phyloP scores from a whole-genome alignment of 2,888 invertebrate species.

The Chromoteleia sp. region DNA sequence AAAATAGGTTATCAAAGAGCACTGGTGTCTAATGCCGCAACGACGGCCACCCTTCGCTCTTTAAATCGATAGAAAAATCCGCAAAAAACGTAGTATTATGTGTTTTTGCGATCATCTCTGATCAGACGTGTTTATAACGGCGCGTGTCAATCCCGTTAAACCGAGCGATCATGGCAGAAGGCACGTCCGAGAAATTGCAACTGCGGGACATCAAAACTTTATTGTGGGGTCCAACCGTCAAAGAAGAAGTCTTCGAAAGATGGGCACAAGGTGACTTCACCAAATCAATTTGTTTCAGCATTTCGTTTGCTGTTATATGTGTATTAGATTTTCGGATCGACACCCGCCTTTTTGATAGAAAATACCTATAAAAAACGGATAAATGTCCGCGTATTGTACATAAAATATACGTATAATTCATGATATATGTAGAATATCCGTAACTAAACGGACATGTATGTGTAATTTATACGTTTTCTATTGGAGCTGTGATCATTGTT shows the following conservation, averaged over 20 bases:
- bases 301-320: not conserved
- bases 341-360: too few relatives aligned
- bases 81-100: slow-evolving; percentile 38
- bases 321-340: not conserved
- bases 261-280: slow-evolving; percentile 93
- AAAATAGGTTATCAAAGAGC: slow-evolving; percentile 63
- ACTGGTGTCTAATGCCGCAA: slow-evolving; percentile 41
- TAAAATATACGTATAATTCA: too few relatives aligned
- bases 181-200: slow-evolving; percentile 85
- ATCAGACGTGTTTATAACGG: slow-evolving; percentile 60
- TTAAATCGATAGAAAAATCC: slow-evolving; percentile 19
- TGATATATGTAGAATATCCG: too few relatives aligned
- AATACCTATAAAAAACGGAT: too few relatives aligned
- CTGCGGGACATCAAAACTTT: slow-evolving; percentile 88
- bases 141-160: slow-evolving; percentile 67
- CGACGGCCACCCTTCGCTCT: slow-evolving; percentile 7
- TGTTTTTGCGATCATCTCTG: slow-evolving; percentile 9
- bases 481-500: not conserved
- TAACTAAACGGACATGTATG: too few relatives aligned
- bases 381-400: too few relatives aligned
- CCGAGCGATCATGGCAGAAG: slow-evolving; percentile 84
- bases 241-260: slow-evolving; percentile 94
- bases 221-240: slow-evolving; percentile 94
- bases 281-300: not conserved
- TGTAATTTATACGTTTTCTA: too few relatives aligned